These are phyloP conservation scores for Epinephelus cyanopodus DNA, from an alignment of 2,113 vertebrate genomes.

Conservation along the genomic window DNA sequence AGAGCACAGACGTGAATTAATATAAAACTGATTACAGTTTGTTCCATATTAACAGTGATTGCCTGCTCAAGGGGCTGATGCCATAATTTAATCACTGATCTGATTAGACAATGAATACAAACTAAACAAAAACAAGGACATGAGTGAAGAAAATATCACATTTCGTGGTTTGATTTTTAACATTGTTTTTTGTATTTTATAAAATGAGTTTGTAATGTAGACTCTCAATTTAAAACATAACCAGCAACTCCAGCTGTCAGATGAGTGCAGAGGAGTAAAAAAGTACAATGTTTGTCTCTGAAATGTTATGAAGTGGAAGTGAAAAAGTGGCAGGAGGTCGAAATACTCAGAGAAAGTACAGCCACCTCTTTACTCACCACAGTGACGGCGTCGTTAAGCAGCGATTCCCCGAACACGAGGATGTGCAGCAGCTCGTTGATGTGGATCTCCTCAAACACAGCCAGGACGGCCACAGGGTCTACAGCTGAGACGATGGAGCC, in stretches of 20 bases:
- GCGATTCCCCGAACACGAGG: constrained; percentile 96
- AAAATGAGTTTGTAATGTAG: not conserved
- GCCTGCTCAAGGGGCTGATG: not conserved
- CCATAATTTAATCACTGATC: not conserved
- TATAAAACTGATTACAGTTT: no score
- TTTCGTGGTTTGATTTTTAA: not conserved
- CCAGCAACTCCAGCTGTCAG: not conserved
- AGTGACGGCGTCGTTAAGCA: constrained; percentile 97
- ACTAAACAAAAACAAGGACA: not conserved
- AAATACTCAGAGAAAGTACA: no score
- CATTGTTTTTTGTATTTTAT: not conserved
- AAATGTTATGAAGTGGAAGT: not conserved
- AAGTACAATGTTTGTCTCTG: not conserved
- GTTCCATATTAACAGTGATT: not conserved
- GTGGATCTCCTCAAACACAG: constrained; percentile 97
- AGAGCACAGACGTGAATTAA: no score
- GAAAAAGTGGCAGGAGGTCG: not conserved
- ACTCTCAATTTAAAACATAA: not conserved
- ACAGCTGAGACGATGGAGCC: constrained; percentile 96
- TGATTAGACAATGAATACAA: not conserved
- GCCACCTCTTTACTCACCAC: constrained; percentile 85
- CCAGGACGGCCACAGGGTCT: constrained; percentile 96
- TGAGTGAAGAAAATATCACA: not conserved
- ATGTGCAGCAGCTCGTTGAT: constrained; percentile 97
- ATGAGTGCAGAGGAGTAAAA: not conserved